phyloP scores from a whole-genome alignment of 2,888 invertebrate species.

The Lepidocyrtoides sp. region DNA sequence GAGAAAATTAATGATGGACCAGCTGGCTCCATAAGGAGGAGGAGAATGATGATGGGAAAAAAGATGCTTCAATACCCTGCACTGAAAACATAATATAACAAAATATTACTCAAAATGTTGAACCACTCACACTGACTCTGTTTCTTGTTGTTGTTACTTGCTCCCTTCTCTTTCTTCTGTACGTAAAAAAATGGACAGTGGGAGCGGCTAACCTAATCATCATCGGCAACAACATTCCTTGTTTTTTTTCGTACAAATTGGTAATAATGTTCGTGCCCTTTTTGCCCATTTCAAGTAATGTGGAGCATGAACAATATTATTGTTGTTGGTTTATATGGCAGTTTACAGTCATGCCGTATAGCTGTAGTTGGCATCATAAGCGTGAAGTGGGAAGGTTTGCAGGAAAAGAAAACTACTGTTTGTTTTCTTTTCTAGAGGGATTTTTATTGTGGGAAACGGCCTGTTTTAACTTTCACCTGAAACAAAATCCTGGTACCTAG shows the following conservation, averaged over 20 bases:
- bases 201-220: neutral
- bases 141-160: neutral
- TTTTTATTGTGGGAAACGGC: conserved; percentile 28
- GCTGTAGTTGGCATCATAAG: neutral
- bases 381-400: no score
- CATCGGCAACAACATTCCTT: neutral
- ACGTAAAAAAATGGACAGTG: neutral
- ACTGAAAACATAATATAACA: neutral
- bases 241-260: neutral
- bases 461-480: conserved; percentile 17
- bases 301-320: conserved; percentile 12
- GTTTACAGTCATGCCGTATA: neutral
- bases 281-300: neutral
- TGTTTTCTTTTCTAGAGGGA: conserved; percentile 24
- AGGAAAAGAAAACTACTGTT: neutral
- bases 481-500: neutral
- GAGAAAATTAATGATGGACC: conserved; percentile 80
- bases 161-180: neutral
- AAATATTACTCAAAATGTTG: neutral
- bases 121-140: no score
- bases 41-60: conserved; percentile 45
- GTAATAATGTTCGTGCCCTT: conserved; percentile 5
- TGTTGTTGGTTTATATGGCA: neutral
- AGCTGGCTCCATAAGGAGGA: conserved; percentile 62
- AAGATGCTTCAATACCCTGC: conserved; percentile 75